These are phyloP conservation scores for Rhineura floridana DNA, from an alignment of 2,113 vertebrate species.

Conservation along the genomic window DNA sequence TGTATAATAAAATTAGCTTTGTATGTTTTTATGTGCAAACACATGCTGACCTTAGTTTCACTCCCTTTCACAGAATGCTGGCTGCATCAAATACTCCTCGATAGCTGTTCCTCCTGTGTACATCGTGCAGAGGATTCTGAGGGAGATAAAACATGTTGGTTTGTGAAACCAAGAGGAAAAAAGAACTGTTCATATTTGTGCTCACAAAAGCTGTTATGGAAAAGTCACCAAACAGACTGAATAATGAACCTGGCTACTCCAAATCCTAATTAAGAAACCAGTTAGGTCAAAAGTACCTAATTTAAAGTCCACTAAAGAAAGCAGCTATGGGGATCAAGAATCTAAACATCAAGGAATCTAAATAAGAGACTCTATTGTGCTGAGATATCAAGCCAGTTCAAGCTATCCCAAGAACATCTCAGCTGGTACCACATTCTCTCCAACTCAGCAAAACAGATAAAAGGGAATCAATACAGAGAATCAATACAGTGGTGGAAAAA, in stretches of 20 bases:
- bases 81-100: slow-evolving; percentile 35
- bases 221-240: background rate
- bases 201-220: background rate
- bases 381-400: background rate
- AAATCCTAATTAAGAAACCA: background rate
- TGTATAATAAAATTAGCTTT: background rate
- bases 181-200: background rate
- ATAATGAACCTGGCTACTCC: background rate
- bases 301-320: background rate
- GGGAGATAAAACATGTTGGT: slow-evolving; percentile 8
- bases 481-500: background rate
- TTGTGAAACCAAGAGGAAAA: slow-evolving; percentile 18
- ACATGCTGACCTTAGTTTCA: slow-evolving; percentile 29
- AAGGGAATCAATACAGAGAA: background rate
- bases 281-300: background rate
- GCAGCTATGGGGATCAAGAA: background rate
- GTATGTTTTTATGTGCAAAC: slow-evolving; percentile 26
- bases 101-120: slow-evolving; percentile 8
- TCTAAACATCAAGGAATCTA: background rate
- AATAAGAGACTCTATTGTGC: background rate
- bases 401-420: background rate
- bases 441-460: background rate
- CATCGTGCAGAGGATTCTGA: slow-evolving; percentile 8
- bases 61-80: slow-evolving; percentile 37
- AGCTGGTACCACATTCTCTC: background rate